Conservation (phyloP, 92 coral and sea anemone species). For the Epizoanthus scotinus region DNA sequence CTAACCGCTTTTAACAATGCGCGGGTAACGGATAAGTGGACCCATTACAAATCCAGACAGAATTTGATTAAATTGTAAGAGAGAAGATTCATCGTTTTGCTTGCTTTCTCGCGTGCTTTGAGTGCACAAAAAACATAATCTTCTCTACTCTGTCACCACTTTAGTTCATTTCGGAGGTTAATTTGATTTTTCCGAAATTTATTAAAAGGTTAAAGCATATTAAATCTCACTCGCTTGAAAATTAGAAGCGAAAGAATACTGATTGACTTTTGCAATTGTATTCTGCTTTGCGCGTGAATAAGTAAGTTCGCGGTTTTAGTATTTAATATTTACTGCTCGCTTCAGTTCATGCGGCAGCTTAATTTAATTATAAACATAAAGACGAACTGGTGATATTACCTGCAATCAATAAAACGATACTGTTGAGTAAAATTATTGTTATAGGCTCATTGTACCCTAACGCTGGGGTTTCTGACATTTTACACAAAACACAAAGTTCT, state of each 20-base stretch:
- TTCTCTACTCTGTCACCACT: slow-evolving; percentile 30
- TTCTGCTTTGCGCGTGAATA: slow-evolving; percentile 18
- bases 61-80: slow-evolving; percentile 86
- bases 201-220: slow-evolving; percentile 71
- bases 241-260: slow-evolving; percentile 24
- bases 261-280: slow-evolving; percentile 44
- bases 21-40: slow-evolving; percentile 70
- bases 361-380: slow-evolving; percentile 45
- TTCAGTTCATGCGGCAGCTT: slow-evolving; percentile 28
- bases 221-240: slow-evolving; percentile 41
- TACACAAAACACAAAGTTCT: slow-evolving; percentile 9
- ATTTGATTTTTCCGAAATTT: slow-evolving; percentile 68
- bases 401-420: slow-evolving; percentile 46
- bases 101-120: slow-evolving; percentile 28
- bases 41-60: slow-evolving; percentile 45
- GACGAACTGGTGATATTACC: slow-evolving; percentile 41
- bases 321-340: slow-evolving; percentile 36
- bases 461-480: slow-evolving; percentile 36
- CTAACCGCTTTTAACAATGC: slow-evolving; percentile 78
- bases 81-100: slow-evolving; percentile 34
- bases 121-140: slow-evolving; percentile 31
- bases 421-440: slow-evolving; percentile 33
- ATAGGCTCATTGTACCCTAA: slow-evolving; percentile 2
- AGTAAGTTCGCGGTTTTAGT: slow-evolving; percentile 33
- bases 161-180: slow-evolving; percentile 54